These are phyloP conservation scores for Drosophila fuyamai DNA, from an alignment of 1,140 invertebrate genomes.

Conservation along the genomic window DNA sequence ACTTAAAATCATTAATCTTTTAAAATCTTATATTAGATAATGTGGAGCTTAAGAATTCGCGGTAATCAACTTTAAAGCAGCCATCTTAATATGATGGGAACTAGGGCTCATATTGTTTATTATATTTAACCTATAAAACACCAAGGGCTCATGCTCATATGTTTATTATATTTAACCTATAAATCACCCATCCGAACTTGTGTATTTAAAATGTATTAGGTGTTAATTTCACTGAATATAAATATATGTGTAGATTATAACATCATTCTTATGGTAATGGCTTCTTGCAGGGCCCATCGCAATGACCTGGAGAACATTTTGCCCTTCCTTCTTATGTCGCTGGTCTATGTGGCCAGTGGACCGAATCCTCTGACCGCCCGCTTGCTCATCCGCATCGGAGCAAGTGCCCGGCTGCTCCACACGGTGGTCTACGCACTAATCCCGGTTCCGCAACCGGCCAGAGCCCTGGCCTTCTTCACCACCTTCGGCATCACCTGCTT, in stretches of 20 bases:
- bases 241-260: too few relatives aligned
- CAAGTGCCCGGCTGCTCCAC: conserved; percentile 86
- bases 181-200: too few relatives aligned
- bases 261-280: background rate
- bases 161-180: too few relatives aligned
- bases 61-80: background rate
- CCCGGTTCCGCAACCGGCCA: conserved; percentile 86
- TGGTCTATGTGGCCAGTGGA: conserved; percentile 86
- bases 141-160: too few relatives aligned
- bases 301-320: conserved; percentile 90
- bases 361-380: conserved; percentile 86
- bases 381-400: conserved; percentile 86
- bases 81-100: too few relatives aligned
- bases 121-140: too few relatives aligned
- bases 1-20: too few relatives aligned
- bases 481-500: conserved; percentile 85
- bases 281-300: conserved; percentile 86
- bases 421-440: conserved; percentile 87
- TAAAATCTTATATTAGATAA: too few relatives aligned
- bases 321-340: conserved; percentile 87
- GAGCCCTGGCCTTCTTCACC: conserved; percentile 86
- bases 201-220: too few relatives aligned
- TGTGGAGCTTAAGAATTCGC: background rate
- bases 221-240: too few relatives aligned
- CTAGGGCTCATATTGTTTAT: background rate